Conservation (phyloP, 2,113 vertebrate genomes). For the Origma solitaria region DNA sequence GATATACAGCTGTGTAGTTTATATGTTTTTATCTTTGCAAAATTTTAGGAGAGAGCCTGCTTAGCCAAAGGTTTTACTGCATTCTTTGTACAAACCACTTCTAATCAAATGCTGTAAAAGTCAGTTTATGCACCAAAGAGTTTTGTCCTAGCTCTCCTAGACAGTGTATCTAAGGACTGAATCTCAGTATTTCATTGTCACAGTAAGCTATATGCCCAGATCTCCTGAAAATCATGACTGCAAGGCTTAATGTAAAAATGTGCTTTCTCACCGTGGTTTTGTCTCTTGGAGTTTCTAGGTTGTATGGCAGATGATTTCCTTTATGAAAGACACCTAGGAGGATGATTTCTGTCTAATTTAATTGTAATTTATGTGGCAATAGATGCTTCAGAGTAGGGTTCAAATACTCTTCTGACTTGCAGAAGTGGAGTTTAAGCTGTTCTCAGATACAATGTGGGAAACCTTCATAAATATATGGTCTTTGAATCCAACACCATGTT, state of each 20-base stretch:
- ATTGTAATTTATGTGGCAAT: background rate
- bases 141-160: background rate
- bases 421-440: background rate
- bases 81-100: background rate
- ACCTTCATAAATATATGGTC: too few species aligned
- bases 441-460: background rate
- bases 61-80: background rate
- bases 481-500: background rate
- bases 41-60: background rate
- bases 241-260: background rate
- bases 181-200: background rate
- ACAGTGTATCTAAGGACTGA: background rate
- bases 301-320: background rate
- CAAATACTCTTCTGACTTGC: background rate
- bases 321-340: background rate
- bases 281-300: background rate
- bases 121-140: background rate
- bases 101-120: background rate
- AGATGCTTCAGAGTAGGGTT: background rate
- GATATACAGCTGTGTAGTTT: background rate
- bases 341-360: background rate
- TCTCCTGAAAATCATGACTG: background rate
- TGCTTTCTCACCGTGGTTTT: background rate
- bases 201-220: background rate
- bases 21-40: background rate